Evolutionary conservation across 2,797 vertebrate genomes (phyloP).

Genomic region (Loris lydekkerianus): DNA sequence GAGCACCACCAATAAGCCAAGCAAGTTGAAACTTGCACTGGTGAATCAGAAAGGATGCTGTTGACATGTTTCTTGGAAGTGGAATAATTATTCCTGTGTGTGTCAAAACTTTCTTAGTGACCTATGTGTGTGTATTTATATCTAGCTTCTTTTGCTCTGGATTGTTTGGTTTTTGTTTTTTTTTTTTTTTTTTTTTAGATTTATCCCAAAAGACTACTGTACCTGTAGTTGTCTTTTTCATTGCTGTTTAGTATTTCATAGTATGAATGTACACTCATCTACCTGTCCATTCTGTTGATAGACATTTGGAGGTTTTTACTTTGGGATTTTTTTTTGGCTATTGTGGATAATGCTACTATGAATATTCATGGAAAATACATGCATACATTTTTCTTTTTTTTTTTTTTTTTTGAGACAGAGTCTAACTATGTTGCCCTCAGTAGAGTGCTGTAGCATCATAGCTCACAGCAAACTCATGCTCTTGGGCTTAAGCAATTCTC

Average conservation of each 20-base stretch:
- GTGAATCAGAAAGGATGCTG: no score
- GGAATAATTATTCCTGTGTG: no score
- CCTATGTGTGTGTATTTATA: neutral
- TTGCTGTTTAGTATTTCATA: slow-evolving; percentile 31
- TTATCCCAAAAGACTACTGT: neutral
- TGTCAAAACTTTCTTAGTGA: no score
- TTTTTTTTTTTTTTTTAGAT: neutral
- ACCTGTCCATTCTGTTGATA: neutral
- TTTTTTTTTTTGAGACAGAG: neutral
- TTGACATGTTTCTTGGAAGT: no score
- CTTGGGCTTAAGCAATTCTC: no score
- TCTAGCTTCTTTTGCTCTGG: slow-evolving; percentile 19
- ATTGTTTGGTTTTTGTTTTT: neutral
- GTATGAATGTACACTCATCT: neutral
- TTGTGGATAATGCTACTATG: slow-evolving; percentile 25
- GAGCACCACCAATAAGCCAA: no score
- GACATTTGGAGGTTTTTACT: neutral
- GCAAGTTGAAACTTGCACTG: no score
- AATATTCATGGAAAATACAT: slow-evolving; percentile 42
- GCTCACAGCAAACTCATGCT: no score
- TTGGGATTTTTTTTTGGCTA: neutral
- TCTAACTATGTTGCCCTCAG: no score
- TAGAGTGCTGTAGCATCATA: no score
- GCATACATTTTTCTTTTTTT: neutral
- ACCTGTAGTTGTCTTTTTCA: neutral